A percentile compares a stretch with the other conserved stretches of the same genome.
phyloP scores from a whole-genome alignment of 2,888 invertebrate species.

The Lasioglossum calceatum region DNA sequence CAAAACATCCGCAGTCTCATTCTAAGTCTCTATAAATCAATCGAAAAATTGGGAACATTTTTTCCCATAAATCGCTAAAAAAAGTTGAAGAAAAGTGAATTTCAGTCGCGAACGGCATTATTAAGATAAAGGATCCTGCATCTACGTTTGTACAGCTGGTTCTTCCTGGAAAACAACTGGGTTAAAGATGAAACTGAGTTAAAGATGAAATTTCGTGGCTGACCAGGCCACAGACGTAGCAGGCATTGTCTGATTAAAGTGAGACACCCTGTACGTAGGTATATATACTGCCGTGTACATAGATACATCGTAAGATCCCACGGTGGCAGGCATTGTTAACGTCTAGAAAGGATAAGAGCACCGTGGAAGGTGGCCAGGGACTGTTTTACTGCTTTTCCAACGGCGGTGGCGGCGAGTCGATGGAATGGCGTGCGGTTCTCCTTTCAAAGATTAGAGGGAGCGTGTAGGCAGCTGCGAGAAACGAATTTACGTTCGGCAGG shows the following conservation, averaged over 20 bases:
- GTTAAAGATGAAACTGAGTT: neutral
- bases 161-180: too few relatives aligned
- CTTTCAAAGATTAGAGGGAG: conserved; percentile 63
- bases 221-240: neutral
- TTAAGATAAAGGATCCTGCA: too few relatives aligned
- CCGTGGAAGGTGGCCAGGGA: conserved; percentile 56
- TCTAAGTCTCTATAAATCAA: too few relatives aligned
- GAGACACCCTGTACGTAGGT: conserved; percentile 36
- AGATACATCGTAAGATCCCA: conserved; percentile 46
- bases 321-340: conserved; percentile 64
- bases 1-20: too few relatives aligned
- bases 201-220: neutral
- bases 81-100: too few relatives aligned
- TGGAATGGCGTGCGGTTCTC: conserved; percentile 65
- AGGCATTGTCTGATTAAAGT: conserved; percentile 31
- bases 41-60: too few relatives aligned
- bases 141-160: too few relatives aligned
- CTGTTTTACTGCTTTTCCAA: conserved; percentile 69
- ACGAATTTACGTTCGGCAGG: conserved; percentile 72
- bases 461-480: conserved; percentile 59
- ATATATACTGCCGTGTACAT: conserved; percentile 13
- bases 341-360: conserved; percentile 67
- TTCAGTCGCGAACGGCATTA: too few relatives aligned
- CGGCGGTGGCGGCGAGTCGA: conserved; percentile 46
- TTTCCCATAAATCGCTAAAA: too few relatives aligned